phyloP scores from a whole-genome alignment of 2,797 vertebrate species.

The Epinephelus malabaricus region DNA sequence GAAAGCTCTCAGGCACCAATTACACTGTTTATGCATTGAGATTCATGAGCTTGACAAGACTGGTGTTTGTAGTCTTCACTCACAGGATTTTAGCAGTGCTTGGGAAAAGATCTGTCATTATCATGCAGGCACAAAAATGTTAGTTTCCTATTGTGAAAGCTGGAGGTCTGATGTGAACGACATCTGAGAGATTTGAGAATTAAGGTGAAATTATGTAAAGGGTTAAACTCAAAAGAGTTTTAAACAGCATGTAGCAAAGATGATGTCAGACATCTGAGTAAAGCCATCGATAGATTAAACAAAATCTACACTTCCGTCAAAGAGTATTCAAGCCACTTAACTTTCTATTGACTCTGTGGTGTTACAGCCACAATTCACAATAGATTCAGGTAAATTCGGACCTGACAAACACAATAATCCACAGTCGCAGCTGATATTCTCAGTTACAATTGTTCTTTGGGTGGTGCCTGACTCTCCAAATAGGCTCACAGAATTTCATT shows the following conservation, averaged over 20 bases:
- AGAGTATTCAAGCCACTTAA: background rate
- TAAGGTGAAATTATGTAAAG: background rate
- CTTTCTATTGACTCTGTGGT: background rate
- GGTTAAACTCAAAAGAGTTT: background rate
- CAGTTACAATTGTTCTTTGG: too few species aligned
- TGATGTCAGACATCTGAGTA: background rate
- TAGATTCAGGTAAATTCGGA: background rate
- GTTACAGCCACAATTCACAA: background rate
- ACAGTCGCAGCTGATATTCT: too few species aligned
- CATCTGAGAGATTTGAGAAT: slow-evolving; percentile 1
- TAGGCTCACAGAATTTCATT: too few species aligned
- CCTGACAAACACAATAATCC: too few species aligned
- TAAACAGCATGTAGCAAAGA: background rate
- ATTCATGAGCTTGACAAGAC: slow-evolving; percentile 70
- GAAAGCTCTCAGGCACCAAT: slow-evolving; percentile 63
- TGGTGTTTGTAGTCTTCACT: slow-evolving; percentile 50
- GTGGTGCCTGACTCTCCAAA: too few species aligned
- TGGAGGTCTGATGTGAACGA: slow-evolving; percentile 24
- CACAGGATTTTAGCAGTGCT: slow-evolving; percentile 41
- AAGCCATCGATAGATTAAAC: background rate
- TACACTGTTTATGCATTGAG: slow-evolving; percentile 66
- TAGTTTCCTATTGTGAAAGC: slow-evolving; percentile 34
- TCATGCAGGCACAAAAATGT: slow-evolving; percentile 39
- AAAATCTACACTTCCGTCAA: background rate
- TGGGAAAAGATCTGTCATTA: slow-evolving; percentile 50